Percentiles rank a stretch among this genome's conserved stretches.
Conservation (phyloP, 2,797 vertebrate species). For the Tauraco hartlaubi region DNA sequence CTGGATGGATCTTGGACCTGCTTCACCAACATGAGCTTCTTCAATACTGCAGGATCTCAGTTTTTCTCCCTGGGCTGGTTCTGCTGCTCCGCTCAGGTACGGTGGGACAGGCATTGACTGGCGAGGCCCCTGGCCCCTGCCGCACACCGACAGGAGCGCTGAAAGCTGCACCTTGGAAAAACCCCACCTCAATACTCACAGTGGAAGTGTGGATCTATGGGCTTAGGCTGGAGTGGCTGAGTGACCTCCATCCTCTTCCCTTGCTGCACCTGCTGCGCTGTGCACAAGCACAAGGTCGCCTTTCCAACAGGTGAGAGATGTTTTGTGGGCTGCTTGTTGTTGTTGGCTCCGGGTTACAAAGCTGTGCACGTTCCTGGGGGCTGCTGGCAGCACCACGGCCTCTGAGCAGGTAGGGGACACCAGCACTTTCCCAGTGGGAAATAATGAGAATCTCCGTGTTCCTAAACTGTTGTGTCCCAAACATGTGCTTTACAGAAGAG, state of each 20-base stretch:
- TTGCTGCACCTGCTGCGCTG: accelerated
- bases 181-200: background rate
- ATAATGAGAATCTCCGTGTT: background rate
- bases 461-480: background rate
- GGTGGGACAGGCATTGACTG: accelerated
- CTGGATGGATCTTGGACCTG: accelerated
- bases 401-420: background rate
- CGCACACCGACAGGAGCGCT: background rate
- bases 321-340: accelerated
- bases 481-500: accelerated
- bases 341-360: background rate
- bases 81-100: background rate
- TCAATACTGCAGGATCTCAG: no score
- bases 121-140: background rate
- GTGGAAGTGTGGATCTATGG: accelerated
- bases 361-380: background rate
- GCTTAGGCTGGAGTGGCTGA: background rate
- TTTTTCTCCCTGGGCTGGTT: no score
- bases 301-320: background rate
- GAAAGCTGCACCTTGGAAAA: background rate
- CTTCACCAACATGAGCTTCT: accelerated
- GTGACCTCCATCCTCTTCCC: background rate
- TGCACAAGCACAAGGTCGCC: accelerated
- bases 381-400: background rate
- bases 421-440: background rate